Evolutionary conservation across 1,140 invertebrate genomes (phyloP).

Genomic region (Drosophila insularis): DNA sequence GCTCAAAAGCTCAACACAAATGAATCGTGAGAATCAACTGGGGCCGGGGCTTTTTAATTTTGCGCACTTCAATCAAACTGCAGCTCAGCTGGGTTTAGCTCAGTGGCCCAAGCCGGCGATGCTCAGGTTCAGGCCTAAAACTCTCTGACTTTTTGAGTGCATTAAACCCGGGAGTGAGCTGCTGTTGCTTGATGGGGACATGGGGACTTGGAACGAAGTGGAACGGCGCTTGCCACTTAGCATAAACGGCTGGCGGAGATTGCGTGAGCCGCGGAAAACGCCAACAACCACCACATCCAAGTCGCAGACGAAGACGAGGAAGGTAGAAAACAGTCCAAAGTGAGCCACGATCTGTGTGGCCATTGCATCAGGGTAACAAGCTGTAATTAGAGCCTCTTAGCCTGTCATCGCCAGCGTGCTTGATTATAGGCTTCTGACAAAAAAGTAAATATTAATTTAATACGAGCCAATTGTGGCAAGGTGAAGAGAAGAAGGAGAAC

Average conservation of each 20-base stretch:
- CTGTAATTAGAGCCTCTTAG: slow-evolving; percentile 82
- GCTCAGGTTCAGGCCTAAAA: background rate
- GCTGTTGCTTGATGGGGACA: slow-evolving; percentile 6
- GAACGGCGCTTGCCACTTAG: slow-evolving; percentile 76
- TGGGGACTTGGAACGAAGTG: slow-evolving; percentile 15
- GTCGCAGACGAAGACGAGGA: background rate
- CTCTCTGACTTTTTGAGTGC: slow-evolving; percentile 19
- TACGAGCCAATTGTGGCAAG: slow-evolving; percentile 48
- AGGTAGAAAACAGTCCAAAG: slow-evolving; percentile 33
- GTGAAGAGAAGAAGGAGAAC: slow-evolving; percentile 24
- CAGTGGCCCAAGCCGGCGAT: background rate
- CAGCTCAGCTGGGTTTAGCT: slow-evolving; percentile 17
- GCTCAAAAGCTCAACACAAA: slow-evolving; percentile 46
- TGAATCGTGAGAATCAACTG: slow-evolving; percentile 71
- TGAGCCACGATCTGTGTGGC: slow-evolving; percentile 79
- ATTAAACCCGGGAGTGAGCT: slow-evolving; percentile 48
- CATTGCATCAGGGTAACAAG: slow-evolving; percentile 75
- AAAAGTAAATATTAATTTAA: slow-evolving; percentile 83
- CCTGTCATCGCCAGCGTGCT: slow-evolving; percentile 82
- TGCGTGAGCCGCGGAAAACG: slow-evolving; percentile 8
- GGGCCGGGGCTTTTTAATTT: slow-evolving; percentile 62
- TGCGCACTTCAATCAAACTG: slow-evolving; percentile 73
- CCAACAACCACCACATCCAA: background rate
- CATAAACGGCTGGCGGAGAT: slow-evolving; percentile 60
- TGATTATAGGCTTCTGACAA: slow-evolving; percentile 82